Percentiles rank a stretch among this genome's conserved stretches.
Evolutionary conservation across 1,140 invertebrate species (phyloP).

Genomic region (Planococcus citri): DNA sequence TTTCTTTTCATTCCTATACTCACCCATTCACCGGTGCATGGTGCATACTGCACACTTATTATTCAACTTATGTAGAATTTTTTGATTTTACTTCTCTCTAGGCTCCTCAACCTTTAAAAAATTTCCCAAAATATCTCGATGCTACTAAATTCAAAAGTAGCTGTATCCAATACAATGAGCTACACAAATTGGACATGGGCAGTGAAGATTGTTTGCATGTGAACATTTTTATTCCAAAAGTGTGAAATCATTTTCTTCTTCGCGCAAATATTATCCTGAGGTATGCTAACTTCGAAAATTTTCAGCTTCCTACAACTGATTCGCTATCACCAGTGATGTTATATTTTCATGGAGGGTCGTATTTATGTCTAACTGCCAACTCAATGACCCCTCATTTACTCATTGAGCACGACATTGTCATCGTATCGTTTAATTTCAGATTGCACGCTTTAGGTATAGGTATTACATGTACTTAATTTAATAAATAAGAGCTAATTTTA

Average conservation of each 20-base stretch:
- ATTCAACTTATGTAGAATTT: too few species aligned
- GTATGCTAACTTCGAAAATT: too few species aligned
- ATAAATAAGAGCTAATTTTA: not conserved
- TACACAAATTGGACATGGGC: not conserved
- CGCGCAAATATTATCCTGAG: too few species aligned
- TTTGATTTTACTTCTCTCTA: too few species aligned
- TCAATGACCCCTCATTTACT: slow-evolving; percentile 35
- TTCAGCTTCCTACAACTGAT: too few species aligned
- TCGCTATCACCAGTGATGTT: slow-evolving; percentile 45
- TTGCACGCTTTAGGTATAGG: slow-evolving; percentile 16
- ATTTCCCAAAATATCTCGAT: not conserved
- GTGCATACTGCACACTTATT: too few species aligned
- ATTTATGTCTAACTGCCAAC: slow-evolving; percentile 36
- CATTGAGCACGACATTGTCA: slow-evolving; percentile 34
- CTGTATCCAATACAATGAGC: not conserved
- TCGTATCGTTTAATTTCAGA: slow-evolving; percentile 15
- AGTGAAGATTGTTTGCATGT: slow-evolving; percentile 27
- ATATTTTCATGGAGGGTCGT: slow-evolving; percentile 57
- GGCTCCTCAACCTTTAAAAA: not conserved
- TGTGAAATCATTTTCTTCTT: not conserved
- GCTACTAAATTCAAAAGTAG: not conserved
- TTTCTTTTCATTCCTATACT: too few species aligned
- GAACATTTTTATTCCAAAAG: slow-evolving; percentile 24
- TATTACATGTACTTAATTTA: not conserved
- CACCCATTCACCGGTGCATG: too few species aligned